Evolutionary conservation across 1,140 invertebrate genomes (phyloP), one percentile per base, ranked within the genome.

Genomic region (Acyrthosiphon pisum): DNA sequence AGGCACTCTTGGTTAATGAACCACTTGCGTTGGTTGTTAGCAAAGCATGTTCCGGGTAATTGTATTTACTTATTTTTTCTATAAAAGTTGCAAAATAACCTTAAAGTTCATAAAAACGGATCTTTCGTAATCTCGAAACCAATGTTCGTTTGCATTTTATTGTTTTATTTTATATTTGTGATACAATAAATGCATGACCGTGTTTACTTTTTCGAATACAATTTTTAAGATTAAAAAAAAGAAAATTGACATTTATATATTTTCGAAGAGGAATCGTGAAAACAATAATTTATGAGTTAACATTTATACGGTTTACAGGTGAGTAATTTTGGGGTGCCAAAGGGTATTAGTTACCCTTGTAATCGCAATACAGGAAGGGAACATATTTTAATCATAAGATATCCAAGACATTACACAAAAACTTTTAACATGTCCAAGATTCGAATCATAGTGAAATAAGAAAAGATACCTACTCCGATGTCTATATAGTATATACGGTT

Each of bases 81-180:
- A 76, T 76, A 76, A 76, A 76, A 76, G 30, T 76, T 76, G 6
- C 30, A 30, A 30, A 76, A n/a, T 76, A 76, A 76, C 60, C 60
- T 76, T 76, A n/a, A 18, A 76, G 30, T 76, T 76, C 30, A n/a
- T 76, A 76, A 18, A 68, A 76, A 76, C n/a, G 60, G 14, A 76
- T 76, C 30, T n/a, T n/a, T 76, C 18, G 60, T 9, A 76, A 76
- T 76, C 14, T 76, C 14, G 30, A 76, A 76, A 35, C 60, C 60
- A 76, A 76, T 76, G 60, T n/a, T 30, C 60, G 60, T 76, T 76
- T n/a, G 60, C n/a, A 76, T 76, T 76, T n/a, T 76, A 76, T 76
- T 76, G 30, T 76, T n/a, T 76, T 76, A n/a, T 76, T 76, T 76
- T 76, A 76, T 76, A n/a, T 76, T n/a, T 76, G 60, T 76, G 30